These are phyloP conservation scores for Drosophila ohnishii DNA, from an alignment of 1,140 invertebrate genomes.

Conservation along the genomic window DNA sequence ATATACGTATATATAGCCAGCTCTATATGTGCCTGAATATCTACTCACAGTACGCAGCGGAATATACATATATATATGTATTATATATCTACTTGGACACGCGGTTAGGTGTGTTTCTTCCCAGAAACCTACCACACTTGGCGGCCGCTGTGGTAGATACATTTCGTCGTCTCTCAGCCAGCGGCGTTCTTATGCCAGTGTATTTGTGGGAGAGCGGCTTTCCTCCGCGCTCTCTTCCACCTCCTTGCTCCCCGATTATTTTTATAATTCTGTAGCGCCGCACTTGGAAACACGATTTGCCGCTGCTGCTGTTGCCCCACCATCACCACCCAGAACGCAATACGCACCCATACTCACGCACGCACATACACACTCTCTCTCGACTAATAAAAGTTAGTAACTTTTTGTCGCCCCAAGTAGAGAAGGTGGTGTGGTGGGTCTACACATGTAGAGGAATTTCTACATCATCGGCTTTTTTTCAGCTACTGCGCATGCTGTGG, in stretches of 20 bases:
- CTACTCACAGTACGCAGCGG: conserved; percentile 38
- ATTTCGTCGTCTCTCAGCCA: conserved; percentile 31
- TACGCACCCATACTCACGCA: conserved; percentile 1
- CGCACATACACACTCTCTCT: neutral
- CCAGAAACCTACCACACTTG: conserved; percentile 49
- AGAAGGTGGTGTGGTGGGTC: conserved; percentile 12
- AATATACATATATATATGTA: conserved; percentile 25
- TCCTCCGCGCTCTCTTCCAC: neutral
- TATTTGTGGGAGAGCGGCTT: conserved; percentile 18
- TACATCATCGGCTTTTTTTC: conserved; percentile 31
- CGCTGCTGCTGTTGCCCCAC: conserved; percentile 13
- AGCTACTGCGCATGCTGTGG: conserved; percentile 71
- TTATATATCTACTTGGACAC: conserved; percentile 51
- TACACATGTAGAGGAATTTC: conserved; percentile 52
- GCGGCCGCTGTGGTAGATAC: conserved; percentile 58
- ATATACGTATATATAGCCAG: conserved; percentile 44
- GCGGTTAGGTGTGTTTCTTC: conserved; percentile 56
- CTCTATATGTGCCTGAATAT: conserved; percentile 33
- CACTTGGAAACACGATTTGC: conserved; percentile 51
- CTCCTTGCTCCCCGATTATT: conserved; percentile 40
- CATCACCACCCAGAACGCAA: conserved; percentile 36
- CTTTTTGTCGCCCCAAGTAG: conserved; percentile 28
- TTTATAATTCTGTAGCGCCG: conserved; percentile 58
- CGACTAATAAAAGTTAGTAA: conserved; percentile 41
- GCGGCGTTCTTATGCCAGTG: conserved; percentile 18